Percentiles rank a stretch among this genome's conserved stretches.
These are phyloP conservation scores for Calameuta filiformis DNA, from an alignment of 2,888 invertebrate species.

Conservation along the genomic window DNA sequence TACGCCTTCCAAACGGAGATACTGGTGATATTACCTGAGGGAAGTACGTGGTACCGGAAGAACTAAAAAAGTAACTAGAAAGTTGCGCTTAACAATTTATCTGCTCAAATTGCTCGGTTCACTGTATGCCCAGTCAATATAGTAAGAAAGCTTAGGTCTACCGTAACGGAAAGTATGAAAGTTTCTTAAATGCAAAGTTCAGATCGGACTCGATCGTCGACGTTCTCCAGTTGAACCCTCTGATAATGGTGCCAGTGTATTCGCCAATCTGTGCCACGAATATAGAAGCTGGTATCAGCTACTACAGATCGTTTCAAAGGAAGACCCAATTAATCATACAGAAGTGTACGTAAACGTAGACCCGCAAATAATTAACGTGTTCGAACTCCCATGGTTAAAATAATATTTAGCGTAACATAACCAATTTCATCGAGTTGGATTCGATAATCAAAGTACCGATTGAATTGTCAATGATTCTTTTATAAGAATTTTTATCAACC, in stretches of 20 bases:
- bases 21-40: background rate
- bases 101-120: background rate
- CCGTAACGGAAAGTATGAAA: background rate
- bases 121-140: background rate
- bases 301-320: background rate
- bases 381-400: background rate
- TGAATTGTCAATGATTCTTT: background rate
- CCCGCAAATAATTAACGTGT: background rate
- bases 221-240: background rate
- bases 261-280: background rate
- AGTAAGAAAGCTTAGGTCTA: background rate
- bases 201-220: background rate
- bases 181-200: background rate
- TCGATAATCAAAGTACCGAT: background rate
- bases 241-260: background rate
- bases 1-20: background rate
- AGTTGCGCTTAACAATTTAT: background rate
- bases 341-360: background rate
- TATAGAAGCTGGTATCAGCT: background rate
- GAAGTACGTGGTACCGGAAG: background rate
- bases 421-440: background rate
- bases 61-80: background rate
- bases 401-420: background rate
- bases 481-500: background rate
- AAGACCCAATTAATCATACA: background rate